Conservation (phyloP, 2,113 vertebrate species). For the Piaya cayana region DNA sequence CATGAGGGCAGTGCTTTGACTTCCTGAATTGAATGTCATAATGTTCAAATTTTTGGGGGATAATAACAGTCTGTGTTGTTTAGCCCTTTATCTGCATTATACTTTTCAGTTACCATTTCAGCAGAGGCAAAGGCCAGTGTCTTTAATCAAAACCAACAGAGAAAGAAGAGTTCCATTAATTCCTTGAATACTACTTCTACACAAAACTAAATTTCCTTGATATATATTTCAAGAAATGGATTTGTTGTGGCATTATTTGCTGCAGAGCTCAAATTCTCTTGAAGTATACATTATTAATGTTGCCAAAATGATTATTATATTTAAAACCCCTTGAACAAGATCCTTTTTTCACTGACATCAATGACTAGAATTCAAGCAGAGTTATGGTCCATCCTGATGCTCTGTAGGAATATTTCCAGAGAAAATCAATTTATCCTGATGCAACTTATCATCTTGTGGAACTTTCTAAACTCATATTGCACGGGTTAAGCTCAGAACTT, state of each 20-base stretch:
- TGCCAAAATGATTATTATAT: slow-evolving; percentile 60
- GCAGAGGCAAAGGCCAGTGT: not conserved
- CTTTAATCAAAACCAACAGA: not conserved
- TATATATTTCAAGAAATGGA: slow-evolving; percentile 53
- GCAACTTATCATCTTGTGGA: not conserved
- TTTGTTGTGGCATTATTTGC: slow-evolving; percentile 46
- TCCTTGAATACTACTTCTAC: slow-evolving; percentile 8
- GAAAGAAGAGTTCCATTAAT: slow-evolving; percentile 28
- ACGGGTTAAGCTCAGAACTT: not conserved
- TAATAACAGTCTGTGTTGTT: not conserved
- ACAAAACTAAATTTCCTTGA: slow-evolving; percentile 33
- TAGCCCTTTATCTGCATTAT: not conserved
- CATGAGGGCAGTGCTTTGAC: not conserved
- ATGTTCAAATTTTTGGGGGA: not conserved
- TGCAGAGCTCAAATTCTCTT: slow-evolving; percentile 50
- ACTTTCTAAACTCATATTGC: not conserved
- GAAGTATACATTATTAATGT: slow-evolving; percentile 65
- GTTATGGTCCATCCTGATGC: not conserved
- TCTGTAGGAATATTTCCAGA: slow-evolving; percentile 18
- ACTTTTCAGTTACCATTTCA: not conserved
- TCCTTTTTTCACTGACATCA: slow-evolving; percentile 21
- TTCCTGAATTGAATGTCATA: not conserved
- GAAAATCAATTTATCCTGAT: slow-evolving; percentile 23
- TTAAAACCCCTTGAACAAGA: slow-evolving; percentile 52
- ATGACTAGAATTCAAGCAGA: slow-evolving; percentile 1